Evolutionary conservation across 2,113 vertebrate species (phyloP), one percentile per base, ranked within the genome.

Genomic region (Nothocercus nigrocapillus): DNA sequence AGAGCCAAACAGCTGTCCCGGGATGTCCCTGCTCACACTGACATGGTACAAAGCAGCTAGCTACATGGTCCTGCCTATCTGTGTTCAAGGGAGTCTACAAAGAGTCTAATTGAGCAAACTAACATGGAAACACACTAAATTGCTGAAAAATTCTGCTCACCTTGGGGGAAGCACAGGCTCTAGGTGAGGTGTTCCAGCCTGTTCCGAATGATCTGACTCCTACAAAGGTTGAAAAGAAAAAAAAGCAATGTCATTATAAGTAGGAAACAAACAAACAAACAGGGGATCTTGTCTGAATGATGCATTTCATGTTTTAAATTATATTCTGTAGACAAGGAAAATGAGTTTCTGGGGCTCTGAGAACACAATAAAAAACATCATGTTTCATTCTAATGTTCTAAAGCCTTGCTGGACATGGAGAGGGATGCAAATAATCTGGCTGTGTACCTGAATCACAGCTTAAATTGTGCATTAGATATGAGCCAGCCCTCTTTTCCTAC

Each of bases 81-180:
- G 49, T 49, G 49, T 49, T 49, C 21, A 49, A 49, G 49, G 22
- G 49, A 47, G 49, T 66, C 56, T 68, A 44, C 36, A 22, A 0
- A 56, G 74, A 84, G 24, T 49, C 22, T 67, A 62, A 76, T 32
- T 38, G 69, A 25, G 42, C 28, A 89, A 88, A 72, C 68, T 51
- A 83, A 47, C 18, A 69, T 28, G 74, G 76, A 70, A 94, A 63
- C 42, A 56, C 2, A 22, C 63, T 12, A 20, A 68, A 56, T 61
- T 56, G 36, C 36, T 44, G 58, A 76, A 88, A 47, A 90, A 92
- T 6, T 40, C 24, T 54, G 94, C 98, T 98, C 87, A 99, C 99
- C 98, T 98, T 76, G 98, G 97, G 63, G 99, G 98, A 34, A 98
- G 94, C 4, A 97, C 91, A 56, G 97, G 96, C 83, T 97, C 97